These are phyloP conservation scores for Yasuhikotakia modesta DNA, from an alignment of 2,797 vertebrate genomes.

Conservation along the genomic window DNA sequence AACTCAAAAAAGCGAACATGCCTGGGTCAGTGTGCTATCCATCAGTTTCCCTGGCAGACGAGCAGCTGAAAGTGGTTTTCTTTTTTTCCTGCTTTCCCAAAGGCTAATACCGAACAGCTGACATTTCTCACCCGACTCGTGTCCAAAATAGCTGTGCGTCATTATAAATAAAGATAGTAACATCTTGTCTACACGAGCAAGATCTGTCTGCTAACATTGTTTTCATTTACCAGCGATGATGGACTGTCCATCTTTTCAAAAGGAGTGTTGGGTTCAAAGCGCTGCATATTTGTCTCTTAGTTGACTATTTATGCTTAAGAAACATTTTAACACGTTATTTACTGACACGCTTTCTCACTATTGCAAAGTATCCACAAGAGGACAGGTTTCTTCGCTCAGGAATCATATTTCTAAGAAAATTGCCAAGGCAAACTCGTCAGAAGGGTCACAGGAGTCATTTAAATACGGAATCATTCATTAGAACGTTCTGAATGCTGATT, in stretches of 20 bases:
- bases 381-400: background rate
- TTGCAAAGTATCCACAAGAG: background rate
- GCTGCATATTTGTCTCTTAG: background rate
- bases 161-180: slow-evolving; percentile 74
- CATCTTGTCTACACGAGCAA: slow-evolving; percentile 61
- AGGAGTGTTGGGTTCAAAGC: background rate
- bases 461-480: slow-evolving; percentile 39
- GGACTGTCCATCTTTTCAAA: background rate
- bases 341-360: background rate
- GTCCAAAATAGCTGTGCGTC: slow-evolving; percentile 80
- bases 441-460: slow-evolving; percentile 64
- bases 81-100: slow-evolving; percentile 65
- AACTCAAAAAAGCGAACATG: slow-evolving; percentile 57
- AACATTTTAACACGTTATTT: background rate
- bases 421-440: slow-evolving; percentile 50
- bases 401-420: slow-evolving; percentile 46
- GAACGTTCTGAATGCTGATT: background rate
- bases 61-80: slow-evolving; percentile 63
- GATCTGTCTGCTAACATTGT: slow-evolving; percentile 58
- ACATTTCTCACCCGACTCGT: slow-evolving; percentile 76
- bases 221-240: background rate
- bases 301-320: background rate
- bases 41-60: slow-evolving; percentile 60
- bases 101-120: slow-evolving; percentile 79
- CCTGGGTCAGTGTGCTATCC: slow-evolving; percentile 53